These are phyloP conservation scores for Phymastichus coffea DNA, from an alignment of 1,140 invertebrate genomes.

Conservation along the genomic window DNA sequence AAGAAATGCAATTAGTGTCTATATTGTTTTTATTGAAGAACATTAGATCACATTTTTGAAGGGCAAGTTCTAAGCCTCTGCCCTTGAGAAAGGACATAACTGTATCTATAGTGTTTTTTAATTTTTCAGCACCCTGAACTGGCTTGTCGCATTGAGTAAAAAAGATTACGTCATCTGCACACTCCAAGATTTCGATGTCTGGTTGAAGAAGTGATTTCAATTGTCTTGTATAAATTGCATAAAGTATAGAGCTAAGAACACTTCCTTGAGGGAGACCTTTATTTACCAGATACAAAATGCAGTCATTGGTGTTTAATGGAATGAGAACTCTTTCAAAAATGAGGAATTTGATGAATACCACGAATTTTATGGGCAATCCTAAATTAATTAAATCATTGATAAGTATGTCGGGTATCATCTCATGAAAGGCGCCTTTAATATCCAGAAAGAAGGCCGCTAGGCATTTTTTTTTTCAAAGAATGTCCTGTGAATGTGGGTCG, in stretches of 20 bases:
- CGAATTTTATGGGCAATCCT: conserved; percentile 12
- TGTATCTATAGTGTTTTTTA: not conserved
- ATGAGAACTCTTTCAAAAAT: not conserved
- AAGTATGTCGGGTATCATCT: conserved; percentile 22
- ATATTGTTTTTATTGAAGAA: conserved; percentile 16
- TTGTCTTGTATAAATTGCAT: no score
- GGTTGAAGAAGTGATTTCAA: conserved; percentile 7
- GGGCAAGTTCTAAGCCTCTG: conserved; percentile 5
- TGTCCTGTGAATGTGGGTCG: no score
- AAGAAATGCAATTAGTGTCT: no score
- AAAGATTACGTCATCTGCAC: conserved; percentile 25
- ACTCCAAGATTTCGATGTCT: conserved; percentile 2
- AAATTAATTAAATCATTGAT: conserved; percentile 8
- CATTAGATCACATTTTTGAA: not conserved
- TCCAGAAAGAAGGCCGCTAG: no score
- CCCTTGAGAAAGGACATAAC: not conserved
- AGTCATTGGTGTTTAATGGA: not conserved
- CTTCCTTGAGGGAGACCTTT: conserved; percentile 27
- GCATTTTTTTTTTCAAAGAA: conserved; percentile 30
- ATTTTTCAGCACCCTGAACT: no score
- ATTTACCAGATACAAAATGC: no score
- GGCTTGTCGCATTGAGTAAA: not conserved
- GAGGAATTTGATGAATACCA: conserved; percentile 8
- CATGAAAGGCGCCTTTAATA: no score
- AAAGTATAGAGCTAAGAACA: conserved; percentile 10